Percentiles rank a stretch among this genome's conserved stretches.
Conservation (phyloP, 2,113 vertebrate genomes). For the Nansenia antarctica region DNA sequence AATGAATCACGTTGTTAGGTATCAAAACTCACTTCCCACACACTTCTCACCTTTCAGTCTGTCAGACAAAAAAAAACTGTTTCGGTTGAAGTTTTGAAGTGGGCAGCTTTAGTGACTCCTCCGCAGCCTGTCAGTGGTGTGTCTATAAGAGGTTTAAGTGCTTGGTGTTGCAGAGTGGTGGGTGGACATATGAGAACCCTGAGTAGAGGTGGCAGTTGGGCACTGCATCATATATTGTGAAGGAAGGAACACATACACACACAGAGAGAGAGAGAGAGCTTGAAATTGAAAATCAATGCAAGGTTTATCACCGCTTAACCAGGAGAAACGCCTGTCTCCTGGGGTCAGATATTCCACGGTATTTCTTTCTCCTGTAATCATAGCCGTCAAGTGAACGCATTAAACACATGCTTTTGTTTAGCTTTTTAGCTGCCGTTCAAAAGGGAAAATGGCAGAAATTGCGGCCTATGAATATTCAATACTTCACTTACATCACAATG, state of each 20-base stretch:
- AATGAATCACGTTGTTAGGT: too few relatives aligned
- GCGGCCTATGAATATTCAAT: slow-evolving; percentile 31
- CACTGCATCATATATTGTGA: slow-evolving; percentile 40
- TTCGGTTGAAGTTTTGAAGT: too few relatives aligned
- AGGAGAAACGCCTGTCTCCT: slow-evolving; percentile 37
- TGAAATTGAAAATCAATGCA: slow-evolving; percentile 64
- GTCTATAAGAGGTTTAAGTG: not conserved
- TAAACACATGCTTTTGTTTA: slow-evolving; percentile 31
- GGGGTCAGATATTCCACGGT: slow-evolving; percentile 5
- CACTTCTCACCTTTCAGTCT: too few relatives aligned
- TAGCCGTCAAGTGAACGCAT: slow-evolving; percentile 19
- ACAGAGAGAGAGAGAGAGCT: slow-evolving; percentile 18
- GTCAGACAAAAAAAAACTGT: too few relatives aligned
- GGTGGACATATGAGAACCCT: slow-evolving; percentile 38
- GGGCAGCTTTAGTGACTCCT: too few relatives aligned
- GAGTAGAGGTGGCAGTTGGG: slow-evolving; percentile 34
- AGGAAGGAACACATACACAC: slow-evolving; percentile 16
- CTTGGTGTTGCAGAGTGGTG: not conserved
- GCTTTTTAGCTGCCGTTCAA: not conserved
- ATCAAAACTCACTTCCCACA: too few relatives aligned
- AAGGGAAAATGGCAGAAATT: slow-evolving; percentile 14
- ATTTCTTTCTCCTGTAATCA: slow-evolving; percentile 10
- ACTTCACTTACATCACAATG: not conserved
- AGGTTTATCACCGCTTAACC: slow-evolving; percentile 46
- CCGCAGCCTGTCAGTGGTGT: too few relatives aligned